A percentile compares a stretch with the other conserved stretches of the same genome.
phyloP scores from a whole-genome alignment of 2,888 invertebrate genomes.

The Disparrhopalites patrizii region DNA sequence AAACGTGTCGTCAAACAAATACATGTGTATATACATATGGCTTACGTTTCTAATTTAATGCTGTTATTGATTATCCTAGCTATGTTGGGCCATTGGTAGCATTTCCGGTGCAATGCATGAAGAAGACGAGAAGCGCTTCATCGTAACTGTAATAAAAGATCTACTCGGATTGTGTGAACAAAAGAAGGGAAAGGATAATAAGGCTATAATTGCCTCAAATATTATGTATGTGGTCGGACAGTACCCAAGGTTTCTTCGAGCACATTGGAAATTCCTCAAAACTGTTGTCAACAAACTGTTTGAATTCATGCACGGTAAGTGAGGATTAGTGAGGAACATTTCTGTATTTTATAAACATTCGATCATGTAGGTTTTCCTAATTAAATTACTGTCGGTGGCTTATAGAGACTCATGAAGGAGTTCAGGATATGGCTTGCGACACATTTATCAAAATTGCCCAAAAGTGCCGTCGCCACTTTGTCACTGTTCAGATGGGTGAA shows the following conservation, averaged over 20 bases:
- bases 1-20: neutral
- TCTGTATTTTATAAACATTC: neutral
- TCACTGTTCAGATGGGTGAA: conserved; percentile 92
- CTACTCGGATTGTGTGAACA: conserved; percentile 95
- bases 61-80: conserved; percentile 51
- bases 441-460: conserved; percentile 99
- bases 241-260: conserved; percentile 94
- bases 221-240: conserved; percentile 99
- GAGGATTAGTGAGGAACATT: neutral
- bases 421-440: conserved; percentile 99
- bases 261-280: conserved; percentile 99
- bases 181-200: conserved; percentile 98
- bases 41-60: conserved; percentile 13
- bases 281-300: conserved; percentile 99
- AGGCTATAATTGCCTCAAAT: conserved; percentile 99
- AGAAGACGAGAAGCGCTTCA: conserved; percentile 97
- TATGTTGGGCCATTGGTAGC: conserved; percentile 99
- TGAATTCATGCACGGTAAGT: conserved; percentile 93
- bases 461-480: conserved; percentile 97
- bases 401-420: conserved; percentile 96
- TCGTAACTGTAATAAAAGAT: conserved; percentile 98
- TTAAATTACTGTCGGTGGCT: conserved; percentile 32
- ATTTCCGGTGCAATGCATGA: conserved; percentile 99
- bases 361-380: neutral
- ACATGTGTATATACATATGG: neutral